A percentile compares a stretch with the other conserved stretches of the same genome.
Evolutionary conservation across 92 coral and sea anemone genomes (phyloP).

Genomic region (Heliopora coerulea): DNA sequence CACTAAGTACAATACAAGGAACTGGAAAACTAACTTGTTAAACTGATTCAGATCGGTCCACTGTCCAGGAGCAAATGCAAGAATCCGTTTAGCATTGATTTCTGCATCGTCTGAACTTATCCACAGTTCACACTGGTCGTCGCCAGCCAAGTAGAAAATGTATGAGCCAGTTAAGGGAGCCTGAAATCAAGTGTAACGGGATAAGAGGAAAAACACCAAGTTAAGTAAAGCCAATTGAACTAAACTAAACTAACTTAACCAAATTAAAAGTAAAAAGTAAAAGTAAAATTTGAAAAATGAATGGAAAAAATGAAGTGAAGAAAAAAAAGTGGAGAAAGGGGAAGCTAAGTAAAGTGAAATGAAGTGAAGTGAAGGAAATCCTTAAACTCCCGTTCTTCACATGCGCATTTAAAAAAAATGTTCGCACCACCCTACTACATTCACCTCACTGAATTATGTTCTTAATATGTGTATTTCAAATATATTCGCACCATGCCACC

Average conservation of each 20-base stretch:
- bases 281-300: neutral
- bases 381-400: too few relatives aligned
- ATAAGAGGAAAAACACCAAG: too few relatives aligned
- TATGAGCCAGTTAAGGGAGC: slow-evolving; percentile 61
- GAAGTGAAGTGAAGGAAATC: neutral
- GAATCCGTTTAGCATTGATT: slow-evolving; percentile 29
- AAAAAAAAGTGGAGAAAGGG: neutral
- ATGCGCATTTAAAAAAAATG: too few relatives aligned
- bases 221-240: neutral
- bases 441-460: too few relatives aligned
- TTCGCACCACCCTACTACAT: too few relatives aligned
- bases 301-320: neutral
- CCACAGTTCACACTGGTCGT: slow-evolving; percentile 65
- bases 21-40: slow-evolving; percentile 26
- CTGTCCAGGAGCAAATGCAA: slow-evolving; percentile 43
- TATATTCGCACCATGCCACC: too few relatives aligned
- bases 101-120: slow-evolving; percentile 49
- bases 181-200: slow-evolving; percentile 37
- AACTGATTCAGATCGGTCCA: slow-evolving; percentile 31
- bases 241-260: neutral
- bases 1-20: too few relatives aligned
- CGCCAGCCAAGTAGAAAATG: slow-evolving; percentile 62
- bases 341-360: neutral
- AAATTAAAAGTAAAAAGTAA: too few relatives aligned
- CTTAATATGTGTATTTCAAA: too few relatives aligned